These are phyloP conservation scores for Lissocephala sabroskyi DNA, from an alignment of 2,888 invertebrate genomes.

Conservation along the genomic window DNA sequence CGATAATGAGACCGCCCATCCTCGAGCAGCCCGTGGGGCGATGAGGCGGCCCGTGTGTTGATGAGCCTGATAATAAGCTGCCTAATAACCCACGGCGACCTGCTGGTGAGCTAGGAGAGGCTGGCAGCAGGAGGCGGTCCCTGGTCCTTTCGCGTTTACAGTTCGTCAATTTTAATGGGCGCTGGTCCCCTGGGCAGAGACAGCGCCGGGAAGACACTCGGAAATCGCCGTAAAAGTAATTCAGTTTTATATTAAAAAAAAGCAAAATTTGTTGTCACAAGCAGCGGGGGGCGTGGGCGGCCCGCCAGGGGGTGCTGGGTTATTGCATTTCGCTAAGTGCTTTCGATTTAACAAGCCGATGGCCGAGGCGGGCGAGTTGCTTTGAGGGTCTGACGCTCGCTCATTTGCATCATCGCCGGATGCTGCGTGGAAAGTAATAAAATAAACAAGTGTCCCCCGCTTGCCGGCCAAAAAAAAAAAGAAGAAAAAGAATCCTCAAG, in stretches of 20 bases:
- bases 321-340: conserved; percentile 31
- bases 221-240: conserved; percentile 62
- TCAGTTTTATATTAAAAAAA: conserved; percentile 62
- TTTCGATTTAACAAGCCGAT: conserved; percentile 10
- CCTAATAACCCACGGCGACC: conserved; percentile 58
- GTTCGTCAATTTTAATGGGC: conserved; percentile 67
- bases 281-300: no score
- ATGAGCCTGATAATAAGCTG: conserved; percentile 55
- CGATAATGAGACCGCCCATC: conserved; percentile 48
- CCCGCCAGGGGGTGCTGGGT: not conserved
- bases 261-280: no score
- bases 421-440: conserved; percentile 47
- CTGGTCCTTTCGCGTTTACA: conserved; percentile 64
- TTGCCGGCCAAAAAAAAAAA: conserved; percentile 32
- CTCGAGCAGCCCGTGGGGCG: not conserved
- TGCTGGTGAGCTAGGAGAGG: conserved; percentile 29
- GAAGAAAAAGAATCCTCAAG: conserved; percentile 23
- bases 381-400: conserved; percentile 1
- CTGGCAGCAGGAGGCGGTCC: no score
- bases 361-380: not conserved
- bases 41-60: conserved; percentile 15
- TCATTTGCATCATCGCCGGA: conserved; percentile 50
- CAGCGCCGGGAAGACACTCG: conserved; percentile 38
- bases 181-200: conserved; percentile 10
- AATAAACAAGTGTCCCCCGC: conserved; percentile 60